These are phyloP conservation scores for Xestia c-nigrum DNA, from an alignment of 2,888 invertebrate species.

Conservation along the genomic window DNA sequence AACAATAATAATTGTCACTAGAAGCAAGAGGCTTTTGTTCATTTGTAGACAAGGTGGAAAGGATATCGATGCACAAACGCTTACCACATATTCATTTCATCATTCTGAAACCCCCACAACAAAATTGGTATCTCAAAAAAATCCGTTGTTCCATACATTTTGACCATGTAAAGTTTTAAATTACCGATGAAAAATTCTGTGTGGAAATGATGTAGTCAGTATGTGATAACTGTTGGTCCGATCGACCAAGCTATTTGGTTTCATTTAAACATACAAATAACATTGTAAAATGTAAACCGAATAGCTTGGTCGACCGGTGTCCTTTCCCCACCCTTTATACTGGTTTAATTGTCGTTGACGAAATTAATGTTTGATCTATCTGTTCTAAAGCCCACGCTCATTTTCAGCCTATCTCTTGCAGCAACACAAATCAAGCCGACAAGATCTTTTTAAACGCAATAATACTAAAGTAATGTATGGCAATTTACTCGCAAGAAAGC, in stretches of 20 bases:
- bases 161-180: too few relatives aligned
- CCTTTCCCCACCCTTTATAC: not conserved
- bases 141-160: too few relatives aligned
- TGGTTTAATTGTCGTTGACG: not conserved
- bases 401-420: conserved; percentile 50
- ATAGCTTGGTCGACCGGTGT: too few relatives aligned
- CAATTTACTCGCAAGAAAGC: conserved; percentile 64
- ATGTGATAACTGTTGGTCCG: not conserved
- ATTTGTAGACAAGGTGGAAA: too few relatives aligned
- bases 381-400: conserved; percentile 27
- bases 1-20: not conserved
- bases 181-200: too few relatives aligned
- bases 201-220: not conserved
- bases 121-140: too few relatives aligned
- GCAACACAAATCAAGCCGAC: conserved; percentile 62
- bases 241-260: too few relatives aligned
- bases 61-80: too few relatives aligned
- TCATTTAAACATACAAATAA: too few relatives aligned
- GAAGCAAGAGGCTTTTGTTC: not conserved
- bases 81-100: too few relatives aligned
- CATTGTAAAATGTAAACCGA: too few relatives aligned
- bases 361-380: conserved; percentile 31
- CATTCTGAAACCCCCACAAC: too few relatives aligned
- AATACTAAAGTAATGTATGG: conserved; percentile 64
- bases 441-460: conserved; percentile 66